These are phyloP conservation scores for Protaetia brevitarsis DNA, from an alignment of 1,140 invertebrate genomes.

Conservation along the genomic window DNA sequence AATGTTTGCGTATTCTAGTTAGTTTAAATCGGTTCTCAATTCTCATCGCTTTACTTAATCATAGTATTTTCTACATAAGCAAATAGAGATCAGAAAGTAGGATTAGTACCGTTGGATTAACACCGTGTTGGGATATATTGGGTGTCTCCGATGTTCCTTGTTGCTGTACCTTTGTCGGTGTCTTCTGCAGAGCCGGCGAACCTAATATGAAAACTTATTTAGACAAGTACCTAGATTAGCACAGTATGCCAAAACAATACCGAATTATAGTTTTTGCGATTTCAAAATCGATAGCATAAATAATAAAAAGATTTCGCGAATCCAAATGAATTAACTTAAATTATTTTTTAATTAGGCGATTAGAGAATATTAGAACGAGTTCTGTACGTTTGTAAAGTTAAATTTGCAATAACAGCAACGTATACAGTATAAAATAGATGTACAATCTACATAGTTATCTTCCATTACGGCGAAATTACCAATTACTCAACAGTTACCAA, in stretches of 20 bases:
- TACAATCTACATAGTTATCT: too few species aligned
- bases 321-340: too few species aligned
- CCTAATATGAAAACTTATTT: conserved; percentile 48
- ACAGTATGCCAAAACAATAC: conserved; percentile 43
- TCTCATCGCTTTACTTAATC: not conserved
- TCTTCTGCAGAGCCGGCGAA: conserved; percentile 48
- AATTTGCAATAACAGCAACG: too few species aligned
- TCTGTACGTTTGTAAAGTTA: too few species aligned
- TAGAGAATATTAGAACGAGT: too few species aligned
- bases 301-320: too few species aligned
- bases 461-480: too few species aligned
- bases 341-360: too few species aligned
- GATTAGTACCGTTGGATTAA: conserved; percentile 21
- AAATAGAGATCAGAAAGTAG: not conserved
- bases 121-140: conserved; percentile 26
- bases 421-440: too few species aligned
- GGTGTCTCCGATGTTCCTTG: conserved; percentile 29
- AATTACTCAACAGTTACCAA: too few species aligned
- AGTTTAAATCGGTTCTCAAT: not conserved
- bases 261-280: not conserved
- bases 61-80: not conserved
- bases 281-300: too few species aligned
- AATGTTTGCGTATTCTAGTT: too few species aligned
- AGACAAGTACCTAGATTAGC: conserved; percentile 45
- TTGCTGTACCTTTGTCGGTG: conserved; percentile 44